Conservation (phyloP, 2,797 vertebrate genomes). For the Bradypus variegatus region DNA sequence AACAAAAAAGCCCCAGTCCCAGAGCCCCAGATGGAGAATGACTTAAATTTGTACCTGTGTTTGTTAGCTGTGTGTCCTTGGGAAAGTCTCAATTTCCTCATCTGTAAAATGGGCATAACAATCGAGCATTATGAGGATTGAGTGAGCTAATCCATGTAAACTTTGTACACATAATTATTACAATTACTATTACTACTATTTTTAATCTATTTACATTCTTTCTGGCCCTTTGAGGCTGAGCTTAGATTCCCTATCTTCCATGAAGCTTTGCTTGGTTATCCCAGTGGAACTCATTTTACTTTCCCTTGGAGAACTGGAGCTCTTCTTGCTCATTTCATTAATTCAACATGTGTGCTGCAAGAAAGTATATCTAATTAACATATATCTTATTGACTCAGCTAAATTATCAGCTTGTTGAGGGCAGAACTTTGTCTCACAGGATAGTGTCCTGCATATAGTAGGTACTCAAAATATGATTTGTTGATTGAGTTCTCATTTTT, state of each 20-base stretch:
- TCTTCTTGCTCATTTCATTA: slow-evolving; percentile 7
- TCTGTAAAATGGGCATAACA: not conserved
- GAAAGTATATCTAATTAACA: not conserved
- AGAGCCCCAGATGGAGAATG: not conserved
- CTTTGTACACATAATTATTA: not conserved
- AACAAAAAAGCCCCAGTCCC: not conserved
- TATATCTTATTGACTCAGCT: not conserved
- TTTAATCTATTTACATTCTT: not conserved
- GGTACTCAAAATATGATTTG: not conserved
- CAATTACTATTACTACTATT: not conserved
- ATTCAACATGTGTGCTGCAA: not conserved
- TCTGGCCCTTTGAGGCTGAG: not conserved
- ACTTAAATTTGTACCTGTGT: slow-evolving; percentile 3
- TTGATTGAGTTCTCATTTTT: not conserved
- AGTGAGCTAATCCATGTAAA: not conserved
- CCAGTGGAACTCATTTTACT: not conserved
- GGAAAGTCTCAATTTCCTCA: not conserved
- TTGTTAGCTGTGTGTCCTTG: not conserved
- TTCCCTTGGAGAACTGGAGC: not conserved
- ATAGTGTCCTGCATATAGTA: not conserved
- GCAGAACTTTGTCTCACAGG: not conserved
- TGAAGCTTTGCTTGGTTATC: not conserved
- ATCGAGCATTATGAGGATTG: not conserved
- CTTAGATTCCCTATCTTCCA: not conserved
- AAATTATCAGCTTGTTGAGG: not conserved